Conservation (phyloP, 2,888 invertebrate genomes). For the Synanthedon andrenaeformis region DNA sequence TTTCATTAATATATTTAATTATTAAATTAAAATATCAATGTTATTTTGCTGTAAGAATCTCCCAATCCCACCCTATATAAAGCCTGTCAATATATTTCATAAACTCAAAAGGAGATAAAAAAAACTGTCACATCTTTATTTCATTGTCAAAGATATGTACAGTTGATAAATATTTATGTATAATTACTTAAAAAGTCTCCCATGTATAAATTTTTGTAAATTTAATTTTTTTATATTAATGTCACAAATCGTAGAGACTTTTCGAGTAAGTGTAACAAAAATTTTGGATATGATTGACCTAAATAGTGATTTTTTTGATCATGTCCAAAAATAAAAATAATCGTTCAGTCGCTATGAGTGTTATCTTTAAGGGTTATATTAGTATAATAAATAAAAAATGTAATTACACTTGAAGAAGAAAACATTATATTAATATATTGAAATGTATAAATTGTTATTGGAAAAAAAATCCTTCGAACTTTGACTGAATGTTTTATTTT, state of each 20-base stretch:
- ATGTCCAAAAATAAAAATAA: conserved; percentile 1
- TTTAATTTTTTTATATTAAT: not conserved
- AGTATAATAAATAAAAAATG: not conserved
- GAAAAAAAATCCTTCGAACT: conserved; percentile 8
- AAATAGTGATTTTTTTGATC: conserved; percentile 1
- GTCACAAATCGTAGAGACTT: not conserved
- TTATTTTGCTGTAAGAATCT: too few species aligned
- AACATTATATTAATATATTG: not conserved
- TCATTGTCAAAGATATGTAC: not conserved
- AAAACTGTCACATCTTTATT: not conserved
- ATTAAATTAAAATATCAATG: too few species aligned
- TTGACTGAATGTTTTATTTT: too few species aligned
- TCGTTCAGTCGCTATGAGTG: not conserved
- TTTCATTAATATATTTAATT: too few species aligned
- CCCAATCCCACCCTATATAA: too few species aligned
- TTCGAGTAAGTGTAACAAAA: not conserved
- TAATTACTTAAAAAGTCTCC: too few species aligned
- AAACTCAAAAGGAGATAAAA: not conserved
- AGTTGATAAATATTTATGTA: not conserved
- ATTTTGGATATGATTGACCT: not conserved
- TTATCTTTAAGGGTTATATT: not conserved
- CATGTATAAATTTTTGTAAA: not conserved
- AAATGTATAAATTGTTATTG: conserved; percentile 15
- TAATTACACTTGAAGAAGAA: not conserved
- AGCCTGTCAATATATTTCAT: too few species aligned